phyloP scores from a whole-genome alignment of 2,113 vertebrate genomes.

The Bubo scandiacus region DNA sequence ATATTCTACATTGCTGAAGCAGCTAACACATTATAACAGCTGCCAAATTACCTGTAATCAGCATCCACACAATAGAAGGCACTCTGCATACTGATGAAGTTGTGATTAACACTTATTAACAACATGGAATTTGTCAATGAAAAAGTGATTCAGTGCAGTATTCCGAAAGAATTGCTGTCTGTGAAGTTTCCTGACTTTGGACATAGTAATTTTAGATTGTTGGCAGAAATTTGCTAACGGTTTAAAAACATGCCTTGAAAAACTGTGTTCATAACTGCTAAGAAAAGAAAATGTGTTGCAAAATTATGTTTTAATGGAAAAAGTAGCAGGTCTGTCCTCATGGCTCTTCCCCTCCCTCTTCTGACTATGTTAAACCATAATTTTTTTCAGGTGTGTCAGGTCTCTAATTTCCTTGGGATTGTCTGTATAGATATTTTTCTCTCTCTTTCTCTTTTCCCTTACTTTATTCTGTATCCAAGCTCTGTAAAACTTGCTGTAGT shows the following conservation, averaged over 20 bases:
- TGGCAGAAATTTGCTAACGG: background rate
- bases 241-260: background rate
- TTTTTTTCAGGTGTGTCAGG: background rate
- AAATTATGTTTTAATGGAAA: background rate
- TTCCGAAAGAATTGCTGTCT: background rate
- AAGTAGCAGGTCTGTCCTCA: background rate
- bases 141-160: background rate
- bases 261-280: background rate
- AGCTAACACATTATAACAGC: conserved; percentile 43
- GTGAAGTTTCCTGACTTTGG: background rate
- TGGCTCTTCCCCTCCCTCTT: background rate
- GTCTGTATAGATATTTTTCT: background rate
- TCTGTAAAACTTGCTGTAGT: background rate
- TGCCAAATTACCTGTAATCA: conserved; percentile 63
- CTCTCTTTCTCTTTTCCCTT: background rate
- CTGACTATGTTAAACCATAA: background rate
- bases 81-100: conserved; percentile 6
- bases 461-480: background rate
- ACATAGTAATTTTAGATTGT: background rate
- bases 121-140: conserved; percentile 27
- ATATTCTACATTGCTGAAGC: conserved; percentile 14
- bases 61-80: conserved; percentile 43
- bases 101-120: conserved; percentile 54
- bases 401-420: background rate
- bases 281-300: background rate